Base-by-base conservation (phyloP, 2,797 vertebrate species). In the Telmatherina bonti region DNA sequence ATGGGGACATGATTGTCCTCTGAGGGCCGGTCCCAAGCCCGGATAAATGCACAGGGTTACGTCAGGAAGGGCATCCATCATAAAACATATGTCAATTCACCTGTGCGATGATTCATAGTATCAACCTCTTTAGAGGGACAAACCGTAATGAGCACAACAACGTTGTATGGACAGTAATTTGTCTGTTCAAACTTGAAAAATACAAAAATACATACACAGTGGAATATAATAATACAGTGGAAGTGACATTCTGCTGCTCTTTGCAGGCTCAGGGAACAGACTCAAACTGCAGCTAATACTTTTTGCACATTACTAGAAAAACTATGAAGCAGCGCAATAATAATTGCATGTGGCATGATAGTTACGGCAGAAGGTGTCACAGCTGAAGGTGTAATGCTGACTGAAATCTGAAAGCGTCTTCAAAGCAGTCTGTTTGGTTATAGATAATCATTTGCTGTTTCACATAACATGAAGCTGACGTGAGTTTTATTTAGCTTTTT, bases 251-350 rank as follows among this genome's bases (percentile, higher is more conserved):
- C 22, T 13, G 12, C 52, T 18, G 35, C 49, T 70, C 41, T 78
- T 74, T 81, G 75, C 56, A 35, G 52, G 57, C 15, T 63, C 56
- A 53, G 76, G 59, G 38, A 83, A 72, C 51, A 43, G 54, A 64
- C 38, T 13, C 10, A 7, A 41, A 57, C 57, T 72, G 56, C 33
- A 57, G 43, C 18, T 2, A 18, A 69, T 61, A 47, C 55, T 59
- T 57, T 56, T 77, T 64, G 74, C 16, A 16, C 51, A 52, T 26
- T 76, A 49, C n/a, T 1, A 63, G 62, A 63, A 78, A 55, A 71
- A 66, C 68, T 79, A 72, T 73, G 33, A 79, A 53, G 35, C 12
- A 54, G 5, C 53, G 12, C 24, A 35, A 13, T 36, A n/a, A 36
- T 10, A 22, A 8, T 54, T 35, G n/a, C 38, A 41, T 65, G 55